These are phyloP conservation scores for Gambusia holbrooki DNA, from an alignment of 2,113 vertebrate species.

Conservation along the genomic window DNA sequence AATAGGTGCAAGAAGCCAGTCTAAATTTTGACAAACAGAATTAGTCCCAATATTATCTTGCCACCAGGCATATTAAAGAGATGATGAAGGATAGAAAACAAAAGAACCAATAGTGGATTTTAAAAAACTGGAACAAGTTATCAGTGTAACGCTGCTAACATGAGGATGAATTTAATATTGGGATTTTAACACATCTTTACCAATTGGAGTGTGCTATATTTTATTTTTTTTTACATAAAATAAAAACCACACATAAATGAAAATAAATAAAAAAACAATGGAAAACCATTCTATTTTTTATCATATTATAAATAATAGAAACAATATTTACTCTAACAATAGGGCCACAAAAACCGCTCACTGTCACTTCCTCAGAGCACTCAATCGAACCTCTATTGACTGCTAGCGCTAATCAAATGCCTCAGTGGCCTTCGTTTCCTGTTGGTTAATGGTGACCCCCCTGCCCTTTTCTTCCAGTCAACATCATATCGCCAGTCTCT, in stretches of 20 bases:
- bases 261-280: too few relatives aligned
- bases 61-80: too few relatives aligned
- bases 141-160: too few relatives aligned
- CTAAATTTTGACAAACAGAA: too few relatives aligned
- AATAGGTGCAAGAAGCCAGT: too few relatives aligned
- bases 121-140: too few relatives aligned
- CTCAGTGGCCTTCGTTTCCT: slow-evolving; percentile 51
- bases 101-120: too few relatives aligned
- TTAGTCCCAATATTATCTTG: too few relatives aligned
- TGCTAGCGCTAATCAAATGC: slow-evolving; percentile 63
- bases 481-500: not conserved
- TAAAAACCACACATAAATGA: too few relatives aligned
- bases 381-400: slow-evolving; percentile 63
- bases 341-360: slow-evolving; percentile 47
- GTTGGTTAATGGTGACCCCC: slow-evolving; percentile 68
- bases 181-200: not conserved
- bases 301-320: not conserved
- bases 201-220: not conserved
- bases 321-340: not conserved
- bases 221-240: not conserved
- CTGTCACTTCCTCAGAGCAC: slow-evolving; percentile 39
- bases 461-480: slow-evolving; percentile 19
- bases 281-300: not conserved
- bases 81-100: too few relatives aligned
- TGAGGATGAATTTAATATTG: too few relatives aligned